Base-by-base conservation (phyloP, 2,888 invertebrate species). In the Pegoplata infirma region DNA sequence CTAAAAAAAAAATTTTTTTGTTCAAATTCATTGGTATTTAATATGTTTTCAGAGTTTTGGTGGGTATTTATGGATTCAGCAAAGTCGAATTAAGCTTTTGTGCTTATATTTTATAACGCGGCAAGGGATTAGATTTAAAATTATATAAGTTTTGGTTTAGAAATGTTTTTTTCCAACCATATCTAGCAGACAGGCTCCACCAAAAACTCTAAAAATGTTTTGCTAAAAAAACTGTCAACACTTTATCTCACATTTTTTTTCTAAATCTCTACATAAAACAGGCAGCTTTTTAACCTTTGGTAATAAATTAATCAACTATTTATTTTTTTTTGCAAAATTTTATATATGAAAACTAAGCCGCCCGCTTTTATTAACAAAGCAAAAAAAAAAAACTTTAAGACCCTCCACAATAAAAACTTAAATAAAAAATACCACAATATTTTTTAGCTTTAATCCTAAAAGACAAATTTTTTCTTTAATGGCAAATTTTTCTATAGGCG, bases 401-500 rank as follows among this genome's bases (percentile, higher is more conserved):
- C 51, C 21, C 23, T 12, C 51, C 23, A 23, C 23, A 5, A 23
- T 51, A 14, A 3, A n/a, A 51, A 25, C 6, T 47, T 21, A 21
- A 49, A 21, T 16, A 46, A 17, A 46, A 4, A 47, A 47, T 49
- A 5, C 14, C 6, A 51, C 25, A 51, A 10, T 21, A 21, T 14
- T n/a, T 49, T 64, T 76, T 40, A 64, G 40, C 51, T 61, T 47
- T 12, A 55, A 64, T 36, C 61, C 74, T 44, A 47, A 64, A 71
- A 78, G 63, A 75, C 71, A 80, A 72, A 64, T 58, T 68, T 56
- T 61, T 73, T 69, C n/a, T n/a, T 74, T 47, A 46, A 32, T 32
- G 32, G 53, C 67, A 56, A 32, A 55, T 44, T 56, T 58, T 69
- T 64, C 59, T 51, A 75, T 36, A 79, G 79, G 75, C 79, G 79